Evolutionary conservation across 2,113 vertebrate species (phyloP), one percentile per base, ranked within the genome.

Genomic region (Petromus typicus): DNA sequence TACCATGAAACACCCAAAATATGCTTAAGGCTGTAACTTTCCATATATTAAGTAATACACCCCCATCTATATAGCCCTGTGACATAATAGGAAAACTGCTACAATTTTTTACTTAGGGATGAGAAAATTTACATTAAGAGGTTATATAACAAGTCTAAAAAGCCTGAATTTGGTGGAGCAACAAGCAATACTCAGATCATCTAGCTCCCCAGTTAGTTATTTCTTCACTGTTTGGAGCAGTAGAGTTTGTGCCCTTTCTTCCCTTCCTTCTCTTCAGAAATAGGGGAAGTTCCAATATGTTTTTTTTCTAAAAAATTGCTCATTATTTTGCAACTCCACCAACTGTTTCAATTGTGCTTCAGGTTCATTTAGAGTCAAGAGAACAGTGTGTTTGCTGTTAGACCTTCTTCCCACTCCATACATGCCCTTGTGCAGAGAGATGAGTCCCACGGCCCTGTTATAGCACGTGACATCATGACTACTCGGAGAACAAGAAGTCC

Each of bases 301-400:
- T 37, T 11, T 61, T 84, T 69, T 40, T 3, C 6, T 6, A 22
- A 5, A 82, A 79, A 64, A 76, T 75, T 85, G 20, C 30, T 90
- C 23, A 6, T 86, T 88, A 75, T 66, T 83, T 93, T 89, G 23
- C 48, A 9, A 88, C 82, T 88, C 95, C 25, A 90, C 34, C 87
- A 81, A 78, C 22, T 34, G 34, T 67, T 75, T 79, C 23, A 57
- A 5, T 48, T 87, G 30, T 11, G 9, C 51, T 73, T 89, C 54
- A 54, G 67, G 69, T 40, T 34, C 17, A 30, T 78, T 61, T 37
- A 89, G 43, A 45, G 6, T 89, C 64, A 54, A 34, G 17, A 48
- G 45, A 32, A 87, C 84, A 85, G 48, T 48, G 81, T 78, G 34
- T 82, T 82, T 90, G 59, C n/a, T 16, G 34, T 86, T 61, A 56